Base-by-base conservation (phyloP, 2,113 vertebrate species). In the Dipodomys stephensi region DNA sequence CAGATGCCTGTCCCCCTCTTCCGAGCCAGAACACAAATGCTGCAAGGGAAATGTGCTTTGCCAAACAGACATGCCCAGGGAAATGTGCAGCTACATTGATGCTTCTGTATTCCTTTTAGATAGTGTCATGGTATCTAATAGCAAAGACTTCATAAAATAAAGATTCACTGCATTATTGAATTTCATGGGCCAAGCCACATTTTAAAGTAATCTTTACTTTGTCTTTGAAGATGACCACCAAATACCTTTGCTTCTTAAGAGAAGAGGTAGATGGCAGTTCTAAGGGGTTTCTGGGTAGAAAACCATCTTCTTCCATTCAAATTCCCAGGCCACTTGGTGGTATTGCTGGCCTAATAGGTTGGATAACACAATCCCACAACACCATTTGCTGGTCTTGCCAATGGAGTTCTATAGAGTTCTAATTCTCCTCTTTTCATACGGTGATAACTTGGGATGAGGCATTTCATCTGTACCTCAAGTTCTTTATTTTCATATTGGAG, bases 401-500 rank as follows among this genome's bases (percentile, higher is more conserved):
- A 49, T 49, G 4, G 19, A 84, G 68, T 76, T 22, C 71, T 78
- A 20, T 1, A 77, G 68, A 95, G 30, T 67, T 27, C 30, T 30
- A 65, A 35, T 20, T 67, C 39, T 77, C 84, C 83, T 18, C 30
- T 62, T 90, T 72, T 49, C 15, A 62, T 46, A 39, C n/a, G 49
- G 25, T 91, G 77, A 78, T 35, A 91, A 74, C 11, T 53, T 87
- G 28, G 16, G 20, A 23, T 80, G 87, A 83, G 22, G 62, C 65
- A 89, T 91, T 91, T 88, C 49, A 81, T 73, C 25, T 80, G 28
- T 6, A 68, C 23, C 28, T 44, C 13, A n/a, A 32, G 80, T 95
- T 77, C 62, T 69, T 87, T 81, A 44, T 76, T 94, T 88, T 67
- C 44, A 86, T 81, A 86, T 11, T 68, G 30, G 35, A 89, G 6